Base-by-base conservation (phyloP, 2,797 vertebrate species). In the Chelon auratus region DNA sequence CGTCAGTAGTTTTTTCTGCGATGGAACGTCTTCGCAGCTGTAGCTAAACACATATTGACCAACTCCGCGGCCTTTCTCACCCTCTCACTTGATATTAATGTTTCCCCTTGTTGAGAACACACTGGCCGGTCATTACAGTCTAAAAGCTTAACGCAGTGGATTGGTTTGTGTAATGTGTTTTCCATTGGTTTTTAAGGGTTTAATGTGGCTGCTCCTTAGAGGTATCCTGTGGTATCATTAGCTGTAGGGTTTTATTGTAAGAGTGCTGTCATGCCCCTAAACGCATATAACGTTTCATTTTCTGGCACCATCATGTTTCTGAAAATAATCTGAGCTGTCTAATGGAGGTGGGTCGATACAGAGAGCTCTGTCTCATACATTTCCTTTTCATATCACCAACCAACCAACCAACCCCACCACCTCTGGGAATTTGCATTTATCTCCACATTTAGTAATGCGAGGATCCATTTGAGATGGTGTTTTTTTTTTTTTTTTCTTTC, bases 281-380 rank as follows among this genome's bases (percentile, higher is more conserved):
- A 78, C n/a, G 75, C 56, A 4, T 88, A 63, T 92, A 75, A 54
- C 30, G 53, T 90, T 89, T 89, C 85, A 86, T 84, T 76, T 83
- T 72, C 42, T 81, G 68, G 84, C 79, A 65, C 65, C 85, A 51
- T 68, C 48, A 30, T 72, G 80, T 80, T 81, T 85, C 87, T 84
- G 88, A 87, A 92, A 87, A 90, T 85, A 85, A 92, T 91, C 85
- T 61, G 47, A n/a, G 80, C 65, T 62, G 78, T 82, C 82, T 92
- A 92, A 94, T 92, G 89, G 88, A 82, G 70, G 83, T 22, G 69
- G 83, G 90, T 93, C 93, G 47, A 93, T 94, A 72, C 82, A 22
- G 73, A 80, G 51, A 81, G 80, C 90, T 92, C 47, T 0, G 71
- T 63, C 81, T 85, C 85, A 84, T 81, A 75, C 63, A 66, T 87